Evolutionary conservation across 2,888 invertebrate genomes (phyloP).

Genomic region (Trachelus stipa): DNA sequence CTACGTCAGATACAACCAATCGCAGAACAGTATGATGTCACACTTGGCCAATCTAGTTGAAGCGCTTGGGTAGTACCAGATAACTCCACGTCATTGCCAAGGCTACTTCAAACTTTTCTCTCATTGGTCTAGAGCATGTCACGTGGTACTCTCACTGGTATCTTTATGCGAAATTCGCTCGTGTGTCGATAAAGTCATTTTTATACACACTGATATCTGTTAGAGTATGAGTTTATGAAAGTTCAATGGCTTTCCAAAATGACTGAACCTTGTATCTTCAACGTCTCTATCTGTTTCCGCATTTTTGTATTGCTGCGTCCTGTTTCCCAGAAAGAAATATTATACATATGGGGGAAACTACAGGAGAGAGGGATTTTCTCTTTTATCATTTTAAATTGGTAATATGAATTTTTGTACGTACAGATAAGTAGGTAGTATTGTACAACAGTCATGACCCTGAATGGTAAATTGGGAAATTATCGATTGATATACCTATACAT

Average conservation of each 20-base stretch:
- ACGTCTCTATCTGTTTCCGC: background rate
- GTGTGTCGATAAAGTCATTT: background rate
- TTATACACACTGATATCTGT: background rate
- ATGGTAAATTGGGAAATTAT: background rate
- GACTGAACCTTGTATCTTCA: background rate
- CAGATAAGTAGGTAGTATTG: background rate
- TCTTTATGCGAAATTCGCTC: background rate
- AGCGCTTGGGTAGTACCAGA: background rate
- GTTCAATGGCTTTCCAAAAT: background rate
- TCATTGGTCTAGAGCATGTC: background rate
- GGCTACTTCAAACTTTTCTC: slow-evolving; percentile 10
- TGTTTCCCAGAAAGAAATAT: background rate
- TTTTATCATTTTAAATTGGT: background rate
- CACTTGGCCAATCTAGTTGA: slow-evolving; percentile 38
- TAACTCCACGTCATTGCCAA: slow-evolving; percentile 12
- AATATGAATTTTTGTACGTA: background rate
- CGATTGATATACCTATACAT: background rate
- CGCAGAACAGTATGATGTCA: slow-evolving; percentile 28
- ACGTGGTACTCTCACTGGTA: background rate
- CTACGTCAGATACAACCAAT: slow-evolving; percentile 44
- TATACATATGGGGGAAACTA: background rate
- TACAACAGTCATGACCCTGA: background rate
- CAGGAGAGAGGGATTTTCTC: background rate
- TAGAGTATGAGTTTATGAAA: background rate
- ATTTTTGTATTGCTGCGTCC: background rate